Conservation (phyloP, 2,888 invertebrate species). For the Phortica magna region DNA sequence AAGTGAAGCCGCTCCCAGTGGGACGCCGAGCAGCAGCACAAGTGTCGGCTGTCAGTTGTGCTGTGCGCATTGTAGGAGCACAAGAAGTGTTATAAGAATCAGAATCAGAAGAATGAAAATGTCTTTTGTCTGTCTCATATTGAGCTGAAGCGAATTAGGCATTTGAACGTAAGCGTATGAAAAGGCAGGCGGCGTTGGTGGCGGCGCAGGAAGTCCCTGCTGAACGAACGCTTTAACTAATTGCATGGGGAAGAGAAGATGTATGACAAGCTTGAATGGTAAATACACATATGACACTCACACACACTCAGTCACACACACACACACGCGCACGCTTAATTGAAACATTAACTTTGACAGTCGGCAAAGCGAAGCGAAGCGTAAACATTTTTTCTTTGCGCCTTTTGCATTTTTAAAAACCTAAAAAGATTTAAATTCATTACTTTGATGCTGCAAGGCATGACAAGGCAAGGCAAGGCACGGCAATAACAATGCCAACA, state of each 20-base stretch:
- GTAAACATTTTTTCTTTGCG: slow-evolving; percentile 52
- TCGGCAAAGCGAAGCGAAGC: slow-evolving; percentile 47
- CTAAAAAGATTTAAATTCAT: slow-evolving; percentile 69
- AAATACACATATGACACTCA: not conserved
- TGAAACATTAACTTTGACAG: slow-evolving; percentile 69
- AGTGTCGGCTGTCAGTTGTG: not conserved
- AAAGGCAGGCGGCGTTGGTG: too few relatives aligned
- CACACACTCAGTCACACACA: not conserved
- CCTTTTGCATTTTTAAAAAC: slow-evolving; percentile 33
- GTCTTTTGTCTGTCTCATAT: too few relatives aligned
- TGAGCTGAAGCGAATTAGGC: not conserved
- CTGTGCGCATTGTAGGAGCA: not conserved
- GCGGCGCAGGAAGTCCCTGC: not conserved
- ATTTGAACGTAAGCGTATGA: not conserved
- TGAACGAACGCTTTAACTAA: slow-evolving; percentile 24
- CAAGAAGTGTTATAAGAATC: not conserved
- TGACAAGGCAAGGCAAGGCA: slow-evolving; percentile 39
- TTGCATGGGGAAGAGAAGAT: slow-evolving; percentile 4
- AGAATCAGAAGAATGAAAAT: not conserved
- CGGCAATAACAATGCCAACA: too few relatives aligned
- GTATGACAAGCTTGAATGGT: too few relatives aligned
- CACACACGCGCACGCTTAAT: slow-evolving; percentile 50
- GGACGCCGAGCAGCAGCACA: slow-evolving; percentile 31
- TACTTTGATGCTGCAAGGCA: slow-evolving; percentile 38
- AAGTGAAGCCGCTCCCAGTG: slow-evolving; percentile 39